Percentiles rank a stretch among this genome's conserved stretches.
phyloP scores from a whole-genome alignment of 1,140 invertebrate species.

The Gryon sp. region DNA sequence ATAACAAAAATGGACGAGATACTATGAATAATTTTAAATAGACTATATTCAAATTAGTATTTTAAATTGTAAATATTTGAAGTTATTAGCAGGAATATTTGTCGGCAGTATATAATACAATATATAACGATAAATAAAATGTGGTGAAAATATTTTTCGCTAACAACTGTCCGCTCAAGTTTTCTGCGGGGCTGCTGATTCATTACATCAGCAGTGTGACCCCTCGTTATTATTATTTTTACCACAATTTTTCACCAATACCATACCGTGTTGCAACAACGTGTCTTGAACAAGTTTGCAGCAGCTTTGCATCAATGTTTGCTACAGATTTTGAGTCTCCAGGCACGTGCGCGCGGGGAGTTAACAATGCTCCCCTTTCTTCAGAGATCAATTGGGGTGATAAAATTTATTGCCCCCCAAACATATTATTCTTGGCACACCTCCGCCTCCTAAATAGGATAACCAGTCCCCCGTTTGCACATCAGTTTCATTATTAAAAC shows the following conservation, averaged over 20 bases:
- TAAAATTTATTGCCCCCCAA: constrained; percentile 39
- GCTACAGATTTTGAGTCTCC: constrained; percentile 23
- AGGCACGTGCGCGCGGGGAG: constrained; percentile 15
- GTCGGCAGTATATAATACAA: too few relatives aligned
- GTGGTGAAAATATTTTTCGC: not conserved
- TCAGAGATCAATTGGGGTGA: constrained; percentile 42
- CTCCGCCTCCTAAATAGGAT: constrained; percentile 17
- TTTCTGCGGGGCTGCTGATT: constrained; percentile 1
- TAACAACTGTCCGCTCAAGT: constrained; percentile 3
- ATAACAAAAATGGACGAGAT: too few relatives aligned
- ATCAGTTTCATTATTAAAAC: constrained; percentile 4
- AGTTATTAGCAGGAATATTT: too few relatives aligned
- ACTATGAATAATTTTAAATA: too few relatives aligned
- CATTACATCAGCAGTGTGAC: constrained; percentile 7
- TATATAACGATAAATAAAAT: constrained; percentile 16
- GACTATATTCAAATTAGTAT: too few relatives aligned
- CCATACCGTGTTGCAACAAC: not conserved
- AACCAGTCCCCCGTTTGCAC: constrained; percentile 2
- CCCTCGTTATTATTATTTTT: constrained; percentile 22
- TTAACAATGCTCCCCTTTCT: constrained; percentile 30
- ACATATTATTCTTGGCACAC: constrained; percentile 19
- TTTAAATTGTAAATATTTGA: too few relatives aligned
- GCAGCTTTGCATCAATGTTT: constrained; percentile 34
- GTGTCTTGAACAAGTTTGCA: constrained; percentile 27
- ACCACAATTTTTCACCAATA: constrained; percentile 43